Conservation (phyloP, 2,113 vertebrate species). For the Hucho hucho region DNA sequence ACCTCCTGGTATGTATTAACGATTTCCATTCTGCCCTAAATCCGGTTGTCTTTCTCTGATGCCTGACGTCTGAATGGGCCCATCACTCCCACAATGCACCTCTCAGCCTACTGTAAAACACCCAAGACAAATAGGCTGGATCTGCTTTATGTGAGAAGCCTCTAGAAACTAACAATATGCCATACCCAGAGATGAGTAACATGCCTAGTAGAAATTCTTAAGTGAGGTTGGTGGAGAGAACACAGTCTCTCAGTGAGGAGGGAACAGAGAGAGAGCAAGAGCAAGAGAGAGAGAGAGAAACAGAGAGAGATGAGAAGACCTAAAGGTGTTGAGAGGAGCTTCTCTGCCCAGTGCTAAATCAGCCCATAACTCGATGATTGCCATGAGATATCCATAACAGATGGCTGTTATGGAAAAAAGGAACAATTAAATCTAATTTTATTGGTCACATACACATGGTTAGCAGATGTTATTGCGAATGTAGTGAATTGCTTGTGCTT, state of each 20-base stretch:
- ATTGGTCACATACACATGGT: too few species aligned
- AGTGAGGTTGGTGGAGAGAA: slow-evolving; percentile 7
- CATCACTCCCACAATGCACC: slow-evolving; percentile 40
- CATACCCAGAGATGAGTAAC: slow-evolving; percentile 46
- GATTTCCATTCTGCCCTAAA: slow-evolving; percentile 24
- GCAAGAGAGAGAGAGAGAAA: slow-evolving; percentile 7
- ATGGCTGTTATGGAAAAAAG: slow-evolving; percentile 14
- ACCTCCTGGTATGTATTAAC: not conserved
- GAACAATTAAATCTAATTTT: not conserved
- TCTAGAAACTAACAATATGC: slow-evolving; percentile 26
- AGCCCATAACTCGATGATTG: not conserved
- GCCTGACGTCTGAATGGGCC: slow-evolving; percentile 32
- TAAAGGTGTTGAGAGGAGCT: slow-evolving; percentile 5
- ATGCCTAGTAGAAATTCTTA: not conserved
- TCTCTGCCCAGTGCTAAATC: slow-evolving; percentile 4
- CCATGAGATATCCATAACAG: not conserved
- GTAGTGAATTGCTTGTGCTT: too few species aligned
- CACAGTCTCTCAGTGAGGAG: slow-evolving; percentile 15
- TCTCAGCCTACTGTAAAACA: slow-evolving; percentile 21
- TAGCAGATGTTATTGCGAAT: too few species aligned
- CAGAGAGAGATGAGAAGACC: not conserved
- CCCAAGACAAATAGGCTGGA: slow-evolving; percentile 32
- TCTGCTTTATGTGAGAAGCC: slow-evolving; percentile 34
- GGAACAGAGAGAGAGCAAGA: slow-evolving; percentile 10
- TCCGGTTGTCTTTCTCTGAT: slow-evolving; percentile 42